These are phyloP conservation scores for Oophaga pumilio DNA, from an alignment of 2,113 vertebrate genomes.

Conservation along the genomic window DNA sequence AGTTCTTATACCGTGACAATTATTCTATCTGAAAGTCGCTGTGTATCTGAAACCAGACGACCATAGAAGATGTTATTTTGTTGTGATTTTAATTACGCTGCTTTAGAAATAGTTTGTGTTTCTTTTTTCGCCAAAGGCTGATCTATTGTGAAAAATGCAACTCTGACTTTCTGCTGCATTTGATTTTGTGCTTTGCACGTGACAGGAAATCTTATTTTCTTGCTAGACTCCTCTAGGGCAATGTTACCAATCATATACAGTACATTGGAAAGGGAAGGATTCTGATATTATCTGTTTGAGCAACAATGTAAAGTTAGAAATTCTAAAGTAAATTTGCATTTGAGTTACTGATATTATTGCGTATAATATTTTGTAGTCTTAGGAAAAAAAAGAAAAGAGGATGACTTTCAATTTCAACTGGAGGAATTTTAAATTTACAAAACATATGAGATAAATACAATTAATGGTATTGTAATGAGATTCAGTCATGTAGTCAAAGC, in stretches of 20 bases:
- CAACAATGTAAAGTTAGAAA: constrained; percentile 20
- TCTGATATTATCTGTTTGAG: constrained; percentile 26
- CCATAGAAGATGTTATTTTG: constrained; percentile 42
- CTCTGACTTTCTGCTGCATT: constrained; percentile 48
- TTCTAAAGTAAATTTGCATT: constrained; percentile 6
- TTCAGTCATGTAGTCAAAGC: neutral
- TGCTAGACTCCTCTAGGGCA: constrained; percentile 24
- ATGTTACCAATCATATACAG: constrained; percentile 44
- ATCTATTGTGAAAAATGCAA: constrained; percentile 39
- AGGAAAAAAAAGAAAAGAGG: neutral
- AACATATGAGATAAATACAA: neutral
- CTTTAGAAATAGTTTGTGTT: constrained; percentile 46
- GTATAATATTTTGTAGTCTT: neutral
- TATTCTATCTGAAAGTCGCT: constrained; percentile 28
- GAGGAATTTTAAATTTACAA: neutral
- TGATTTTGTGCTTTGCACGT: constrained; percentile 38
- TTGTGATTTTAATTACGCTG: constrained; percentile 45
- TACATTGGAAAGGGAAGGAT: constrained; percentile 20
- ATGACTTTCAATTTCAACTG: neutral
- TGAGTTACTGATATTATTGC: neutral
- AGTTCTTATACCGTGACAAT: constrained; percentile 27
- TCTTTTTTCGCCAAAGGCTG: constrained; percentile 45
- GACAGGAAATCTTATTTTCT: constrained; percentile 43
- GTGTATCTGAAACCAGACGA: constrained; percentile 34
- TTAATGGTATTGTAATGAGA: neutral